phyloP scores from a whole-genome alignment of 2,113 vertebrate genomes.

The Corythornis cristatus region DNA sequence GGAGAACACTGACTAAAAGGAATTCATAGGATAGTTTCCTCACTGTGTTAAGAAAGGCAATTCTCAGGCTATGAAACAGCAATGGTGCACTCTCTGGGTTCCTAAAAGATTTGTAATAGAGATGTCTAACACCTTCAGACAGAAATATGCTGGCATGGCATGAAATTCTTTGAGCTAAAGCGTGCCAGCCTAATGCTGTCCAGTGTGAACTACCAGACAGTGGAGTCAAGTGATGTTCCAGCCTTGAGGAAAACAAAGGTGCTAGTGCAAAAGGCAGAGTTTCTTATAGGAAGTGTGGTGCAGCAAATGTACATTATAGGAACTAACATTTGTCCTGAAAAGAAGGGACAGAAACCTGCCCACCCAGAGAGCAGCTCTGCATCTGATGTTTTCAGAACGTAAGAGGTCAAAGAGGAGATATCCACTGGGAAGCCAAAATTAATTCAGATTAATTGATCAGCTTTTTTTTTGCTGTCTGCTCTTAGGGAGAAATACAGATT shows the following conservation, averaged over 20 bases:
- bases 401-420: background rate
- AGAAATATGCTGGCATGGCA: background rate
- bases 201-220: background rate
- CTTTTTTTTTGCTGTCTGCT: background rate
- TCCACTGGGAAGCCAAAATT: background rate
- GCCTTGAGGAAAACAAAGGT: background rate
- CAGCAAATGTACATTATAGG: background rate
- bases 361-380: background rate
- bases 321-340: background rate
- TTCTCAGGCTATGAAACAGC: background rate
- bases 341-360: background rate
- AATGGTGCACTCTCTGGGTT: background rate
- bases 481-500: background rate
- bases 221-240: background rate
- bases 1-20: background rate
- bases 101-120: background rate
- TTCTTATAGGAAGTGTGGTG: background rate
- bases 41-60: background rate
- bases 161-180: background rate
- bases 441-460: background rate
- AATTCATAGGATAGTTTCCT: background rate
- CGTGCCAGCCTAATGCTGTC: background rate
- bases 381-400: background rate
- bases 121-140: background rate
- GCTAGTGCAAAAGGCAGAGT: background rate